Percentiles rank a stretch among this genome's conserved stretches.
Evolutionary conservation across 2,797 vertebrate species (phyloP).

Genomic region (Eospalax fontanierii): DNA sequence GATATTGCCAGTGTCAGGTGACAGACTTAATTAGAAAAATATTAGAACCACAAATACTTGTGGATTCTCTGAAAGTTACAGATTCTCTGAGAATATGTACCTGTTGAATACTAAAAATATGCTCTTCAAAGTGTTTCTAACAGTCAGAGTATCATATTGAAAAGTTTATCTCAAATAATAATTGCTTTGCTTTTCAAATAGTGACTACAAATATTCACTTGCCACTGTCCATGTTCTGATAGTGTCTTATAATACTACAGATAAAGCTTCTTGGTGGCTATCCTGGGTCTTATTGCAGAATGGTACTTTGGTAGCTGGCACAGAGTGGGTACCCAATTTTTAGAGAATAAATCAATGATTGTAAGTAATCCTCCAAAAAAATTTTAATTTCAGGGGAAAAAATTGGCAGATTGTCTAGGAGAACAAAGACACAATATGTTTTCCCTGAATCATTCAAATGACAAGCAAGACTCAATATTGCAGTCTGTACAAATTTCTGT

Average conservation of each 20-base stretch:
- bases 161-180: conserved; percentile 31
- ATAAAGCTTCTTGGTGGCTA: not conserved
- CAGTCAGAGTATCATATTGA: not conserved
- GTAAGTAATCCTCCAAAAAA: not conserved
- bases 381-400: conserved; percentile 8
- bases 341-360: not conserved
- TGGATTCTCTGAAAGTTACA: not conserved
- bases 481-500: not conserved
- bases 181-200: not conserved
- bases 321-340: not conserved
- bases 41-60: not conserved
- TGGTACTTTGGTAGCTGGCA: not conserved
- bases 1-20: not conserved
- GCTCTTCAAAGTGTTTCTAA: not conserved
- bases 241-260: not conserved
- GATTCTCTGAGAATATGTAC: not conserved
- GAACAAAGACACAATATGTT: conserved; percentile 40
- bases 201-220: not conserved
- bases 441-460: conserved; percentile 8
- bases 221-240: not conserved
- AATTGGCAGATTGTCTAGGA: conserved; percentile 30
- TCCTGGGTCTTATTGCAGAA: not conserved
- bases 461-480: not conserved
- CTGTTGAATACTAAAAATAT: not conserved
- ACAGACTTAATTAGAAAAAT: not conserved